A percentile compares a stretch with the other conserved stretches of the same genome.
Evolutionary conservation across 2,888 invertebrate genomes (phyloP).

Genomic region (Eupithecia subumbrata): DNA sequence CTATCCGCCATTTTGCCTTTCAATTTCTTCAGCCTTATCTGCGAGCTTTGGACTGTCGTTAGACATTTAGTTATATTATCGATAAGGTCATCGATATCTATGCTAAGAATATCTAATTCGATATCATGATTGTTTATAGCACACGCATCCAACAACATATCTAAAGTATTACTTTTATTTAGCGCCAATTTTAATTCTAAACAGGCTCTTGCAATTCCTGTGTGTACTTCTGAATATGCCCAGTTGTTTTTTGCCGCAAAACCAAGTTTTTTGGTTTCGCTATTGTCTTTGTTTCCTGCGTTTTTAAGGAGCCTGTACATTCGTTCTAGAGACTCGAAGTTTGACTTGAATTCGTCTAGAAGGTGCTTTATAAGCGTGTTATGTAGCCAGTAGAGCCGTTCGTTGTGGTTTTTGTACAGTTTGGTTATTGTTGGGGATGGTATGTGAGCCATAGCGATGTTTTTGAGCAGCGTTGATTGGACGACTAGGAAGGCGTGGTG

Average conservation of each 20-base stretch:
- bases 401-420: conserved; percentile 73
- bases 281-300: conserved; percentile 58
- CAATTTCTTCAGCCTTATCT: conserved; percentile 71
- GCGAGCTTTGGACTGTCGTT: conserved; percentile 66
- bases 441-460: conserved; percentile 71
- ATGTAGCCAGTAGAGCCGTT: conserved; percentile 76
- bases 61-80: conserved; percentile 69
- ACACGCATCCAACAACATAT: conserved; percentile 75
- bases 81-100: conserved; percentile 72
- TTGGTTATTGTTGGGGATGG: conserved; percentile 54
- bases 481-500: conserved; percentile 78
- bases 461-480: conserved; percentile 74
- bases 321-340: conserved; percentile 65
- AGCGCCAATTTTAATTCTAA: conserved; percentile 71
- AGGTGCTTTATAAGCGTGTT: conserved; percentile 60
- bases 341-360: conserved; percentile 60
- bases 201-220: conserved; percentile 66
- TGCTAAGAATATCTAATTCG: conserved; percentile 65
- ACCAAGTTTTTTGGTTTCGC: conserved; percentile 60
- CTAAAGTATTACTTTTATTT: conserved; percentile 70
- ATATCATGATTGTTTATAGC: conserved; percentile 70
- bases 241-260: conserved; percentile 65
- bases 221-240: conserved; percentile 77
- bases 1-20: conserved; percentile 57
- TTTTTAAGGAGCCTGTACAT: conserved; percentile 76